phyloP scores from a whole-genome alignment of 2,888 invertebrate genomes.

The Villa cingulata region DNA sequence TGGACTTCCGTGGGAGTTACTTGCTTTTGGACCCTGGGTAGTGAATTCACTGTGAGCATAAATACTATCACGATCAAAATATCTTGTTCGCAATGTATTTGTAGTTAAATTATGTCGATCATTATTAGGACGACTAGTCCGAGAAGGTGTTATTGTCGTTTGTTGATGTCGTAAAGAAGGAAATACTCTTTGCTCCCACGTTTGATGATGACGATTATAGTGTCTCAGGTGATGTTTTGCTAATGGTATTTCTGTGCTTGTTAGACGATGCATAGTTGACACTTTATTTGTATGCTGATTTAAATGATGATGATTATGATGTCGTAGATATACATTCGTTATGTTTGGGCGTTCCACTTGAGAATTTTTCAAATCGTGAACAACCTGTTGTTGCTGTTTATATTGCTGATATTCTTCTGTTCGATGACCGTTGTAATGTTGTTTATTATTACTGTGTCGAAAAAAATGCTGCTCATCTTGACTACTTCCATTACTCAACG shows the following conservation, averaged over 20 bases:
- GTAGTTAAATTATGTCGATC: constrained; percentile 11
- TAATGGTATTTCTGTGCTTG: background rate
- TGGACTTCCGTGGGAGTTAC: background rate
- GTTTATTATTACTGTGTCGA: constrained; percentile 5
- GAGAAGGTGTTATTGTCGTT: constrained; percentile 3
- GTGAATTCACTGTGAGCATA: constrained; percentile 12
- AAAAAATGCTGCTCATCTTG: background rate
- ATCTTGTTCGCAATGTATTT: constrained; percentile 19
- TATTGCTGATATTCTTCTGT: too few relatives aligned
- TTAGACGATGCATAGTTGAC: background rate
- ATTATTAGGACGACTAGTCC: too few relatives aligned
- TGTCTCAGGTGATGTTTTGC: constrained; percentile 27
- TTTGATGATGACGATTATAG: constrained; percentile 28
- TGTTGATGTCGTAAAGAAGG: constrained; percentile 24
- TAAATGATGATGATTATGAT: constrained; percentile 9
- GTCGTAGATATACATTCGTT: constrained; percentile 13
- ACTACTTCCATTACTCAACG: background rate
- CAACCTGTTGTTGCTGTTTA: constrained; percentile 12
- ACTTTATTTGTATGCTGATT: constrained; percentile 1
- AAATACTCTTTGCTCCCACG: constrained; percentile 27
- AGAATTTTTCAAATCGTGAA: constrained; percentile 16
- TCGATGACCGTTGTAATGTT: constrained; percentile 23
- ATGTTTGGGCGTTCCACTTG: constrained; percentile 10
- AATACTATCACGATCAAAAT: constrained; percentile 30
- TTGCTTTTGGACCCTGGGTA: constrained; percentile 4